Conservation (phyloP, 2,113 vertebrate species). For the Prunella fulvescens region DNA sequence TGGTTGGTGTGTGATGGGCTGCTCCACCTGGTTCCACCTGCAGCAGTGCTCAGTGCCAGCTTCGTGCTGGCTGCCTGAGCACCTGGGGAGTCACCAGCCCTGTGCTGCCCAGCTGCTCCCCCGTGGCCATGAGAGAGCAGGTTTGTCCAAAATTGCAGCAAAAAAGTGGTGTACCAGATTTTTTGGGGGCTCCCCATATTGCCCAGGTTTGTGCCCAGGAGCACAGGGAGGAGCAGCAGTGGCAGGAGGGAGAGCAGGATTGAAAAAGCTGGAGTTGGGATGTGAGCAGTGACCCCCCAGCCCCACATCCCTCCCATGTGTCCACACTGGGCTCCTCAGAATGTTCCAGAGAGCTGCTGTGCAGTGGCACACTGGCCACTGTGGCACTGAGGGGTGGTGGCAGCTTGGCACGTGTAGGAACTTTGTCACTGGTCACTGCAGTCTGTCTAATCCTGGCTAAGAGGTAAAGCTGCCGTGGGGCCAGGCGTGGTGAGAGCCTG, state of each 20-base stretch:
- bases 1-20: not conserved
- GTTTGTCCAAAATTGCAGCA: not conserved
- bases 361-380: not conserved
- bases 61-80: not conserved
- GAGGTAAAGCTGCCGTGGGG: not conserved
- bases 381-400: not conserved
- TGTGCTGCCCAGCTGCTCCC: not conserved
- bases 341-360: not conserved
- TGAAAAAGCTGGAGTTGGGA: rapidly evolving
- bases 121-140: rapidly evolving
- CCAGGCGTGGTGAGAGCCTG: not conserved
- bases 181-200: rapidly evolving
- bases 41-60: not conserved
- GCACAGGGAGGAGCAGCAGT: not conserved
- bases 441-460: not conserved
- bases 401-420: not conserved
- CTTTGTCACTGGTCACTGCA: not conserved
- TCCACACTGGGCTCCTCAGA: not conserved
- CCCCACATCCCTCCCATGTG: not conserved
- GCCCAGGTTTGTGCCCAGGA: not conserved
- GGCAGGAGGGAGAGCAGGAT: not conserved
- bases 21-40: not conserved
- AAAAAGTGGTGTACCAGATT: rapidly evolving
- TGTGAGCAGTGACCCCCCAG: not conserved
- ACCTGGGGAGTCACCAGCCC: not conserved